phyloP scores from a whole-genome alignment of 2,888 invertebrate genomes.

The Charanyca ferruginea region DNA sequence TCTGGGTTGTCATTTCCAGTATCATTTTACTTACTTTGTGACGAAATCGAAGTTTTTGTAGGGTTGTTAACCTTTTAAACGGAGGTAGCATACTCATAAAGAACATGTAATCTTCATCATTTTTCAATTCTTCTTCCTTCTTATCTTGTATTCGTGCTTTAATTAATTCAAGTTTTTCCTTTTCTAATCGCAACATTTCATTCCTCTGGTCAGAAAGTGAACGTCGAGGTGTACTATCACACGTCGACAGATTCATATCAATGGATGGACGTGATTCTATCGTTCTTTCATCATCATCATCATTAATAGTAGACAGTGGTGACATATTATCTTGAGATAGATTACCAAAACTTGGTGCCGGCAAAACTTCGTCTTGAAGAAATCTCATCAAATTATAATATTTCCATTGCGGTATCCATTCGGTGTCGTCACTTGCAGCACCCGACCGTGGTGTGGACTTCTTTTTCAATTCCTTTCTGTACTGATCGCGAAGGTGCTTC shows the following conservation, averaged over 20 bases:
- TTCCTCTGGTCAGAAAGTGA: conserved; percentile 17
- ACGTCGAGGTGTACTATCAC: conserved; percentile 10
- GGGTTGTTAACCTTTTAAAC: conserved; percentile 14
- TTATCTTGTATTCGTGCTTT: conserved; percentile 2
- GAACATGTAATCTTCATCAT: conserved; percentile 19
- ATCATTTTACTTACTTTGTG: conserved; percentile 23
- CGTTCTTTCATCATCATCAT: conserved; percentile 15
- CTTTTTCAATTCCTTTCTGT: conserved; percentile 48
- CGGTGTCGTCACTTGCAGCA: conserved; percentile 24
- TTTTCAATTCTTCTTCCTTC: conserved; percentile 10
- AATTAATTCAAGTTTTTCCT: conserved; percentile 15
- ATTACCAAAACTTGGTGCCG: conserved; percentile 9
- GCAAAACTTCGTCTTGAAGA: conserved; percentile 16
- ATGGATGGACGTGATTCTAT: conserved; percentile 17
- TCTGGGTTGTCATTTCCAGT: conserved; percentile 17
- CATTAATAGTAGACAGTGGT: conserved; percentile 14
- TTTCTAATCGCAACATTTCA: conserved; percentile 16
- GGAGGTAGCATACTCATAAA: conserved; percentile 23
- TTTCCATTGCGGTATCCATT: conserved; percentile 44
- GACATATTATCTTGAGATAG: conserved; percentile 14
- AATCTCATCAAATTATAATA: conserved; percentile 28
- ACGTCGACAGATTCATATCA: conserved; percentile 13
- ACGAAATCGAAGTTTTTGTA: conserved; percentile 22
- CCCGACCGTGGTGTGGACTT: conserved; percentile 37
- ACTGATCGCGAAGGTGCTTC: conserved; percentile 43